These are phyloP conservation scores for Ornithoptera alexandrae DNA, from an alignment of 2,888 invertebrate species.

Conservation along the genomic window DNA sequence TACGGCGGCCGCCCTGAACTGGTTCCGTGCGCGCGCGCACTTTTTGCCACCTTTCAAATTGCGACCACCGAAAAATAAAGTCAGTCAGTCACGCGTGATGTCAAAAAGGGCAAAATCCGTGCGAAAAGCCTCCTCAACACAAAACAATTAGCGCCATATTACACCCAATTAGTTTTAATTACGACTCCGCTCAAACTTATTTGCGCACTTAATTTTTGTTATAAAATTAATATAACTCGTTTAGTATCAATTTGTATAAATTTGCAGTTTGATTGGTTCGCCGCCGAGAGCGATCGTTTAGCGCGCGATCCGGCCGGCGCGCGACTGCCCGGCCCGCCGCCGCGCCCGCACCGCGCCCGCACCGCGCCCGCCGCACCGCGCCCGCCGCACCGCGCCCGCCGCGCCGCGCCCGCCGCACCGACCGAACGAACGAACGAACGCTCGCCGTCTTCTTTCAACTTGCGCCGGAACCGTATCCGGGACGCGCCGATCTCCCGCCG, in stretches of 20 bases:
- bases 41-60: constrained; percentile 33
- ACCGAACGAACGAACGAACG: constrained; percentile 31
- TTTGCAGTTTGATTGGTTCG: constrained; percentile 79
- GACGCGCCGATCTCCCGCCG: constrained; percentile 46
- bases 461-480: constrained; percentile 33
- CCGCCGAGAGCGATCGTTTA: constrained; percentile 78
- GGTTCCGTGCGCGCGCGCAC: constrained; percentile 33
- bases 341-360: not conserved
- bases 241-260: constrained; percentile 80
- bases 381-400: not conserved
- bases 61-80: constrained; percentile 34
- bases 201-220: constrained; percentile 81
- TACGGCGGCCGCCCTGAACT: constrained; percentile 16
- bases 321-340: constrained; percentile 59
- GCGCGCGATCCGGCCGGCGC: constrained; percentile 73
- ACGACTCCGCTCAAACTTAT: constrained; percentile 75
- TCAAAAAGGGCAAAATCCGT: constrained; percentile 64
- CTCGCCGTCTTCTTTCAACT: constrained; percentile 51
- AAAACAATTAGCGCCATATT: constrained; percentile 75
- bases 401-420: constrained; percentile 26
- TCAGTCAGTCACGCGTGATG: constrained; percentile 42
- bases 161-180: constrained; percentile 79
- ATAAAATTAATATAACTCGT: constrained; percentile 80
- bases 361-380: constrained; percentile 25
- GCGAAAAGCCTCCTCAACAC: constrained; percentile 69